A percentile compares a stretch with the other conserved stretches of the same genome.
Evolutionary conservation across 2,797 vertebrate genomes (phyloP).

Genomic region (Hyperoplus lanceolatus): DNA sequence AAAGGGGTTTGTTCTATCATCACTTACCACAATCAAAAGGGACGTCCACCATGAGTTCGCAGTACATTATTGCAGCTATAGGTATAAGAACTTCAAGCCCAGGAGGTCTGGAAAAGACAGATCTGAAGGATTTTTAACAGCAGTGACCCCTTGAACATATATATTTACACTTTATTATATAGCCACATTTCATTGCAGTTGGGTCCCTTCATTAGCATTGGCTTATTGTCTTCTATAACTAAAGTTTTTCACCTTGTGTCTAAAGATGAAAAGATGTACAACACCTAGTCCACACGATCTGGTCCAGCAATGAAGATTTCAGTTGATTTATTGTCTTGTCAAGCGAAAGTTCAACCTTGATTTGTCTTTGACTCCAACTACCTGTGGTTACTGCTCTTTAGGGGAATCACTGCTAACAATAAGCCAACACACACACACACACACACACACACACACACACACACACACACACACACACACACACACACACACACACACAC

Average conservation of each 20-base stretch:
- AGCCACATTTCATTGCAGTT: neutral
- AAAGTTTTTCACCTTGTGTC: neutral
- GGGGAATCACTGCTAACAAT: neutral
- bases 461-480: neutral
- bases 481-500: no score
- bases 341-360: slow-evolving; percentile 38
- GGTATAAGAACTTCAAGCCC: no score
- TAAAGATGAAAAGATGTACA: neutral
- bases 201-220: neutral
- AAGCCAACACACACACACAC: slow-evolving; percentile 11
- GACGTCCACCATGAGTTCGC: no score
- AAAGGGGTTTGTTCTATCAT: no score
- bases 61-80: no score
- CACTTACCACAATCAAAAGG: no score
- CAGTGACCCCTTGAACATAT: no score
- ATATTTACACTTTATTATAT: neutral
- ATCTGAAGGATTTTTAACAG: no score
- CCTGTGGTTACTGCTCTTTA: slow-evolving; percentile 26
- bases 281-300: neutral
- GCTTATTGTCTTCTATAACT: neutral
- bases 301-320: neutral
- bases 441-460: slow-evolving; percentile 16
- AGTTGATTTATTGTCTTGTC: slow-evolving; percentile 30
- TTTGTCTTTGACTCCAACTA: slow-evolving; percentile 47
- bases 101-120: no score